phyloP scores from a whole-genome alignment of 2,888 invertebrate species.

The Xanthorhoe spadicearia region DNA sequence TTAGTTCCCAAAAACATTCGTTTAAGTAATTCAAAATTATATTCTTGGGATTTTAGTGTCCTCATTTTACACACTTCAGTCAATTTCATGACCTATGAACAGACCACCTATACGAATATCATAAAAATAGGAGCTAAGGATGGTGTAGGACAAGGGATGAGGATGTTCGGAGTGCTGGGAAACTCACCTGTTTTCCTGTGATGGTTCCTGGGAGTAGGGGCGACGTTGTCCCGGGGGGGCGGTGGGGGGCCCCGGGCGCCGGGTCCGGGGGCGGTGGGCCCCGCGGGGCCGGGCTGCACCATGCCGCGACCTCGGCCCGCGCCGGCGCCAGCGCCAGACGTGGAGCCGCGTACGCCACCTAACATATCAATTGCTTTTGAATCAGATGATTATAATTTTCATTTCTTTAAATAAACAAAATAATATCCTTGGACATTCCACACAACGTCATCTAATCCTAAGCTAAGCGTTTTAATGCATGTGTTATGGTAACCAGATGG shows the following conservation, averaged over 20 bases:
- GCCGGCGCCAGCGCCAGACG: constrained; percentile 55
- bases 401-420: no score
- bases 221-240: constrained; percentile 90
- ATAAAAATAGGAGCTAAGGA: constrained; percentile 48
- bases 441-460: no score
- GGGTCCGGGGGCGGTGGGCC: constrained; percentile 81
- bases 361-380: constrained; percentile 30
- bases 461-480: no score
- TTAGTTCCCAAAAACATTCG: neutral
- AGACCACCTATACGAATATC: constrained; percentile 50
- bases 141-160: constrained; percentile 30
- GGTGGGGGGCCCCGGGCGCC: constrained; percentile 96
- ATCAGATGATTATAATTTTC: constrained; percentile 2
- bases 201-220: constrained; percentile 71
- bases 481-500: no score
- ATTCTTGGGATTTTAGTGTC: no score
- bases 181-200: constrained; percentile 80
- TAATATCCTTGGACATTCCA: no score
- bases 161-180: constrained; percentile 39
- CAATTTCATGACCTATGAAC: constrained; percentile 44
- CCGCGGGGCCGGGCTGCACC: constrained; percentile 54
- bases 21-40: neutral
- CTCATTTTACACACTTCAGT: no score
- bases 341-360: constrained; percentile 53
- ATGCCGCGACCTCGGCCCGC: constrained; percentile 51